Evolutionary conservation across 2,113 vertebrate genomes (phyloP).

Genomic region (Rattus norvegicus): GRCr8 NC_086035.1:40730501-40731000

Average conservation of each 20-base stretch:
- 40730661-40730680: background rate
- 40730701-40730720: background rate
- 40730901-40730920: background rate
- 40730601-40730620: background rate
- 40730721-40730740: rapidly evolving
- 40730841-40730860: background rate
- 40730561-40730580: background rate
- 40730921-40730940: background rate
- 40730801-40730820: background rate
- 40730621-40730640: background rate
- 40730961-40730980: background rate
- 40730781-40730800: background rate
- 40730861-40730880: background rate
- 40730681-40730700: too few species aligned
- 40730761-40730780: background rate
- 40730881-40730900: background rate
- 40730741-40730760: background rate
- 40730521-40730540: background rate
- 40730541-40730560: background rate
- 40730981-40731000: background rate
- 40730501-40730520: background rate
- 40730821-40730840: background rate
- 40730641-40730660: background rate
- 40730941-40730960: background rate
- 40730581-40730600: background rate